Conservation (phyloP, 1,140 invertebrate genomes). For the Caenorhabditis latens region DNA sequence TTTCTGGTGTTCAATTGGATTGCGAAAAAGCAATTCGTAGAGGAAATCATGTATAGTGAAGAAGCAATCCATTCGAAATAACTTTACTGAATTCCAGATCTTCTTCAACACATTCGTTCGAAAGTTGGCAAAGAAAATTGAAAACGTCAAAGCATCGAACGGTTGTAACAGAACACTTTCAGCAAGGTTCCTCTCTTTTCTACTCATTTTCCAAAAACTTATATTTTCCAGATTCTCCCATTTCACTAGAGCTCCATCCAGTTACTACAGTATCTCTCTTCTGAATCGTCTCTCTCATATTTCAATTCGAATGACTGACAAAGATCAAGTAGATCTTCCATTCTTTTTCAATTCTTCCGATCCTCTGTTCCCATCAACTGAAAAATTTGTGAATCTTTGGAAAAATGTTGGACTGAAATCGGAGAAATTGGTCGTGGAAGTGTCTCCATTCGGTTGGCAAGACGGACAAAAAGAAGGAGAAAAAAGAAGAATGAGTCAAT, state of each 20-base stretch:
- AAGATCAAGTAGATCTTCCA: conserved; percentile 23
- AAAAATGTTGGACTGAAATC: conserved; percentile 28
- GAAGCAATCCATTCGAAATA: neutral
- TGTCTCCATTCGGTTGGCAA: conserved; percentile 31
- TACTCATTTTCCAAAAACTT: neutral
- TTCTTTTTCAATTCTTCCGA: conserved; percentile 7
- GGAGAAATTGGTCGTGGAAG: neutral
- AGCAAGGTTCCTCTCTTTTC: neutral
- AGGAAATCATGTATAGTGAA: conserved; percentile 12
- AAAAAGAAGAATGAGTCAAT: neutral
- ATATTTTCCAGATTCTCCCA: conserved; percentile 20
- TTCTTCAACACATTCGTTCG: conserved; percentile 22
- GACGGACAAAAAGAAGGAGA: neutral
- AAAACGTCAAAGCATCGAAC: conserved; percentile 6
- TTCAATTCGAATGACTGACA: conserved; percentile 30
- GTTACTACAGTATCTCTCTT: conserved; percentile 19
- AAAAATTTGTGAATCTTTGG: conserved; percentile 35
- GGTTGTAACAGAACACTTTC: conserved; percentile 38
- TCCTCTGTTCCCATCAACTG: neutral
- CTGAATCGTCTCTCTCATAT: conserved; percentile 24
- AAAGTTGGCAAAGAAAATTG: conserved; percentile 11
- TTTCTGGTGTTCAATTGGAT: conserved; percentile 44
- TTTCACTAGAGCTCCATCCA: neutral
- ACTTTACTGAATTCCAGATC: neutral
- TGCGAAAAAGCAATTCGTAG: conserved; percentile 44